Base-by-base conservation (phyloP, 92 coral and sea anemone species). In the Hydrozoanthus gracilis region DNA sequence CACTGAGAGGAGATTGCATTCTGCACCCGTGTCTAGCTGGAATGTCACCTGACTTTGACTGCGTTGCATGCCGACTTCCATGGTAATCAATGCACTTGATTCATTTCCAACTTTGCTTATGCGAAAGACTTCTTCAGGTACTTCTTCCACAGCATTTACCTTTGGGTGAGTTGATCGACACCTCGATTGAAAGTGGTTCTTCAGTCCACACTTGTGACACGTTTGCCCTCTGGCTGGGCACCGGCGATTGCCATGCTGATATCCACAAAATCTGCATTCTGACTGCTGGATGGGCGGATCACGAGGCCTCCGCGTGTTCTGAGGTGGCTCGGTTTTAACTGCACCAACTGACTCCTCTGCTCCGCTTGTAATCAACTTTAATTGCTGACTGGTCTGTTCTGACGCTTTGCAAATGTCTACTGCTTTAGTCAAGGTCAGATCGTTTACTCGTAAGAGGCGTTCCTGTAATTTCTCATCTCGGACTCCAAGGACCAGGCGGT, bases 371-470 rank as follows among this genome's bases (percentile, higher is more conserved):
- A 90, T 86, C 65, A 71, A 52, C 68, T 90, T 86, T 46, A 86
- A 58, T 66, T 86, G 92, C 39, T 78, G 90, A n/a, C 79, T 27
- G 68, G 93, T 90, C 77, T 90, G 93, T 86, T 79, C 90, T 78
- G 92, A 79, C 18, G 90, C 92, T 65, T 89, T 90, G 84, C 86
- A 79, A 17, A 90, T 82, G 77, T 90, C 93, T 44, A 87, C 79
- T 49, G 92, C 91, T 91, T 87, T 91, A 66, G 78, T 62, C 78
- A 91, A 75, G 72, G 93, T 75, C 86, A 91, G 77, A 48, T 85
- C 88, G 58, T 91, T 72, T 60, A 71, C 71, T 16, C 89, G 93
- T 61, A 90, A 71, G 47, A 90, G 70, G 77, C 93, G 79, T 52
- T 90, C 93, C 54, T 79, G 88, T 17, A 90, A 71, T 78, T 82